Conservation (phyloP, 2,113 vertebrate genomes). For the Malurus melanocephalus region DNA sequence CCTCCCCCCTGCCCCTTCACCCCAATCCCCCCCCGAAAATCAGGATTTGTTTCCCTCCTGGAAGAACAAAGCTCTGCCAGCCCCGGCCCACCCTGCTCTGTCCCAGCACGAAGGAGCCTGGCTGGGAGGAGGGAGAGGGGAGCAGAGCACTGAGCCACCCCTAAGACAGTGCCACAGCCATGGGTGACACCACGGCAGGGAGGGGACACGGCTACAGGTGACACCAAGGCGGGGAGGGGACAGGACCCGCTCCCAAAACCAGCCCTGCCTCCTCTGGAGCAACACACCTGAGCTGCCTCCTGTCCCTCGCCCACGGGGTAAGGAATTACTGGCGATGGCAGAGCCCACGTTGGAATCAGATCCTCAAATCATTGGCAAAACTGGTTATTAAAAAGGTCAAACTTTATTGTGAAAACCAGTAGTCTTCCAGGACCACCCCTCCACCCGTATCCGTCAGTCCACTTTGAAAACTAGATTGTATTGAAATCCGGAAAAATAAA, state of each 20-base stretch:
- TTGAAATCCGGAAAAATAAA: conserved; percentile 29
- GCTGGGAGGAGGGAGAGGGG: background rate
- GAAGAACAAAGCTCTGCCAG: background rate
- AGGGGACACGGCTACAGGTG: background rate
- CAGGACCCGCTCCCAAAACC: background rate
- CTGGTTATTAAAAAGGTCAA: conserved; percentile 65
- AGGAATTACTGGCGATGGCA: background rate
- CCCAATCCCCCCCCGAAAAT: background rate
- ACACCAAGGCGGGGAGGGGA: background rate
- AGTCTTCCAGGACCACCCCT: conserved; percentile 60
- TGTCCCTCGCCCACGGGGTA: background rate
- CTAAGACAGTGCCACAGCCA: background rate
- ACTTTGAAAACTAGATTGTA: conserved; percentile 55
- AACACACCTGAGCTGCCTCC: conserved; percentile 16
- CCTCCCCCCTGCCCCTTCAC: background rate
- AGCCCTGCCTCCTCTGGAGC: background rate
- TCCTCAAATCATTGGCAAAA: conserved; percentile 51
- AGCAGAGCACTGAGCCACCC: background rate
- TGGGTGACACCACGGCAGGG: background rate
- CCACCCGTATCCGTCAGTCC: conserved; percentile 50
- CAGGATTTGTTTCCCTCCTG: background rate
- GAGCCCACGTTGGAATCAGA: conserved; percentile 47
- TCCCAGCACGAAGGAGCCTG: background rate
- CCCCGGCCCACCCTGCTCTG: background rate
- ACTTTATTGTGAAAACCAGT: conserved; percentile 66